Evolutionary conservation across 1,140 invertebrate species (phyloP), one percentile per base, ranked within the genome.

Genomic region (Bombus affinis): DNA sequence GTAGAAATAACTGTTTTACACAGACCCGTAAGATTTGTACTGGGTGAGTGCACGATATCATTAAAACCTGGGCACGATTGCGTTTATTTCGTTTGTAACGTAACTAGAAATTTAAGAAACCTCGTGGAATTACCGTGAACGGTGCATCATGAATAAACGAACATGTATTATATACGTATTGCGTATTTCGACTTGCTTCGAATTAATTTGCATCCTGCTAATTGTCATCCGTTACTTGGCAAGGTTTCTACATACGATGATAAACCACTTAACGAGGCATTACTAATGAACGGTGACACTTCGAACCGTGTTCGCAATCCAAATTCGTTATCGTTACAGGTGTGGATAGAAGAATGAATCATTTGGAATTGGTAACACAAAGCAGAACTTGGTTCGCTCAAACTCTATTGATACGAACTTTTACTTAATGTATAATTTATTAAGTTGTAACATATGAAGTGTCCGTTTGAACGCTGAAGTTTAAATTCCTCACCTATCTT

Each of bases 1-100:
- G 89, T 82, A 83, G 86, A 91, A 90, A 83, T 89, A 83, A 57
- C 84, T 89, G 87, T 91, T 91, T 90, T 35, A 85, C 66, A 80
- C 53, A 62, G 66, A 35, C 12, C 37, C 4, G 39, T 73, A 28
- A 9, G 22, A 59, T 32, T 78, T 57, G 25, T n/a, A 35, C 32
- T 1, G 59, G 3, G 4, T 13, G 12, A 8, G 71, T 12, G 71
- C 13, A 57, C 73, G 73, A 44, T 83, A 65, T 53, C 71, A 12
- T 53, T 37, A 32, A 66, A n/a, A 62, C 53, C 0, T 9, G 22
- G 1, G 6, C n/a, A 32, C 72, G 42, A 76, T 68, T 53, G 62
- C 70, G 57, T 75, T 32, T 62, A 10, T 72, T 15, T 59, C 59
- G 9, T 62, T 42, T n/a, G 39, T 57, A 70, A 71, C 18, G 39